Percentiles rank a stretch among this genome's conserved stretches.
Conservation (phyloP, 2,797 vertebrate species). For the Tragopan temminckii region DNA sequence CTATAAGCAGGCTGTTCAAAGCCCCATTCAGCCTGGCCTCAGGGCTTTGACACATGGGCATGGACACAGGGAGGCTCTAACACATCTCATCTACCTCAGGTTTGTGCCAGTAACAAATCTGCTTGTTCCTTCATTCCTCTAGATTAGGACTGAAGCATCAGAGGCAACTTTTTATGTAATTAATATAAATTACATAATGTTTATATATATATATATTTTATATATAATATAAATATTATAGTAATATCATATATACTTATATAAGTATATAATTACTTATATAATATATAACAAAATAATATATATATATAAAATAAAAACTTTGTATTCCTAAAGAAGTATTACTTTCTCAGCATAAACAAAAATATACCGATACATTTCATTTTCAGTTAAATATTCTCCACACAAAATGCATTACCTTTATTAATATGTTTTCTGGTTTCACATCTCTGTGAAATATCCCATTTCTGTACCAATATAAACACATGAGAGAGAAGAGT, state of each 20-base stretch:
- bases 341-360: background rate
- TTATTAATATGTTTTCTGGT: conserved; percentile 92
- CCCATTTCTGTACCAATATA: conserved; percentile 83
- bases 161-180: background rate
- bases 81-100: background rate
- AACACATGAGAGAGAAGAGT: conserved; percentile 28
- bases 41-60: too few relatives aligned
- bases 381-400: background rate
- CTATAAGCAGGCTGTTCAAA: too few relatives aligned
- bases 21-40: too few relatives aligned
- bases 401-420: conserved; percentile 79
- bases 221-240: too few relatives aligned
- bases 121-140: background rate
- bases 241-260: too few relatives aligned
- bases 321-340: background rate
- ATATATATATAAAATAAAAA: background rate
- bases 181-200: background rate
- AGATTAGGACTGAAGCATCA: background rate
- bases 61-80: background rate
- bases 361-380: background rate
- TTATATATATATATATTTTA: background rate
- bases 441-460: conserved; percentile 94
- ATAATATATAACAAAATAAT: too few relatives aligned
- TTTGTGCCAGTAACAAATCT: background rate
- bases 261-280: too few relatives aligned